Percentiles rank a stretch among this genome's conserved stretches.
Evolutionary conservation across 1,140 invertebrate genomes (phyloP).

Genomic region (Drosophila nasuta): DNA sequence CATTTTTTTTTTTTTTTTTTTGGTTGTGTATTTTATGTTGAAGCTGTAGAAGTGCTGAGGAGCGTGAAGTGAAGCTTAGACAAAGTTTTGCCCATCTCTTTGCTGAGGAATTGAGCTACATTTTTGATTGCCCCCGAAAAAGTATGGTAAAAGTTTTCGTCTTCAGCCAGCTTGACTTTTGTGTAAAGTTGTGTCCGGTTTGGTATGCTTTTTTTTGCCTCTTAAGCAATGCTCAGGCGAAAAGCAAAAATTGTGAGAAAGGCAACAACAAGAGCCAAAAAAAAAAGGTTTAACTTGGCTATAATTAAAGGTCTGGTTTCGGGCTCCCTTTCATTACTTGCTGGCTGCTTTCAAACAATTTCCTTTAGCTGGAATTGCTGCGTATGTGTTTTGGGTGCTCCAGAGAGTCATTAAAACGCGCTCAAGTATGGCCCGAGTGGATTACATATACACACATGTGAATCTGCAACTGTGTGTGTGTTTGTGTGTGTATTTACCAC

Average conservation of each 20-base stretch:
- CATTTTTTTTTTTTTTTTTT: conserved; percentile 43
- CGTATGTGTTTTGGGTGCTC: conserved; percentile 69
- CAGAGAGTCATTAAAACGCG: conserved; percentile 75
- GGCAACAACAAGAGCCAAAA: background rate
- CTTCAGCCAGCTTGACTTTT: conserved; percentile 43
- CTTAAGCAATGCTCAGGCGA: conserved; percentile 21
- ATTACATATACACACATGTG: conserved; percentile 11
- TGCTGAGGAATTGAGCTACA: conserved; percentile 37
- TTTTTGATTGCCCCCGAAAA: conserved; percentile 65
- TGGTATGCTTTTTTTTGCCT: conserved; percentile 1
- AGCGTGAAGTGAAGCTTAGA: conserved; percentile 19
- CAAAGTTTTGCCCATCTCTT: conserved; percentile 31
- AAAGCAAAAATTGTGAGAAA: background rate
- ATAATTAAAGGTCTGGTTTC: conserved; percentile 70
- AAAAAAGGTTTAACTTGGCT: conserved; percentile 62
- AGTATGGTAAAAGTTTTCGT: conserved; percentile 49
- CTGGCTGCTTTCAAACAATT: conserved; percentile 17
- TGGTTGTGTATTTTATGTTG: conserved; percentile 19
- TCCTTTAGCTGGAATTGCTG: conserved; percentile 33
- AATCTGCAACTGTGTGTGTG: background rate
- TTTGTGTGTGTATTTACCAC: conserved; percentile 37
- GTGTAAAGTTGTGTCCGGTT: conserved; percentile 12
- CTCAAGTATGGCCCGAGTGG: conserved; percentile 51
- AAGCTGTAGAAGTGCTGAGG: conserved; percentile 13
- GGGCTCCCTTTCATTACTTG: conserved; percentile 34